Percentiles rank a stretch among this genome's conserved stretches.
phyloP scores from a whole-genome alignment of 2,888 invertebrate genomes.

The Gortyna flavago region DNA sequence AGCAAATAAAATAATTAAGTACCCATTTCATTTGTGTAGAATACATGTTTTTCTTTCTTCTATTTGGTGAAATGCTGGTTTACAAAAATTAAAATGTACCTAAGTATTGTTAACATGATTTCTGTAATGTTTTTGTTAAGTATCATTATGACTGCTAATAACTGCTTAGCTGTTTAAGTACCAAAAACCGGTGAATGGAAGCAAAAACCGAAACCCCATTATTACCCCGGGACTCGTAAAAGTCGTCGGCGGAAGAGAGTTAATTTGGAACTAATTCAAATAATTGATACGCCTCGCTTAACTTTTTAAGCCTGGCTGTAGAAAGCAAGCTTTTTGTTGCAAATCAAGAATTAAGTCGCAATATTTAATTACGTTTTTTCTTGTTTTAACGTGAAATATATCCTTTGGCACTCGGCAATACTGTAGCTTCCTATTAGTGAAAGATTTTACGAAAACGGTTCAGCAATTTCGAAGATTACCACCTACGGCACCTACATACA shows the following conservation, averaged over 20 bases:
- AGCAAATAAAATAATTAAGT: no score
- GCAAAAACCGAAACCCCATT: slow-evolving; percentile 18
- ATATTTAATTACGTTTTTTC: neutral
- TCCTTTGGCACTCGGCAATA: neutral
- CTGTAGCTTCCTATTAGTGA: no score
- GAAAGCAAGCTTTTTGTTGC: neutral
- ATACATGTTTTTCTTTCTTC: neutral
- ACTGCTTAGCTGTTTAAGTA: neutral
- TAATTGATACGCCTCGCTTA: slow-evolving; percentile 13
- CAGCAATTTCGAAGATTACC: neutral
- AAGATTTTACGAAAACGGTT: neutral
- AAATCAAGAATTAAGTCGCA: no score
- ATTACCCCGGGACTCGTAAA: slow-evolving; percentile 33
- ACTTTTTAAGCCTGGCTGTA: neutral
- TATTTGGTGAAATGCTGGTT: neutral
- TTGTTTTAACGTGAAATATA: neutral
- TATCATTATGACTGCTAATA: neutral
- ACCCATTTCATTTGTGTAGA: neutral
- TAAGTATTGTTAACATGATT: neutral
- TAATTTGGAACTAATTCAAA: slow-evolving; percentile 38
- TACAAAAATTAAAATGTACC: neutral
- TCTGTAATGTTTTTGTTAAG: neutral
- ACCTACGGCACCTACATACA: no score
- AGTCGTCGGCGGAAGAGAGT: slow-evolving; percentile 22
- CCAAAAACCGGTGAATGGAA: neutral